These are phyloP conservation scores for Phenganax subtilis DNA, from an alignment of 92 coral and sea anemone species.

Conservation along the genomic window DNA sequence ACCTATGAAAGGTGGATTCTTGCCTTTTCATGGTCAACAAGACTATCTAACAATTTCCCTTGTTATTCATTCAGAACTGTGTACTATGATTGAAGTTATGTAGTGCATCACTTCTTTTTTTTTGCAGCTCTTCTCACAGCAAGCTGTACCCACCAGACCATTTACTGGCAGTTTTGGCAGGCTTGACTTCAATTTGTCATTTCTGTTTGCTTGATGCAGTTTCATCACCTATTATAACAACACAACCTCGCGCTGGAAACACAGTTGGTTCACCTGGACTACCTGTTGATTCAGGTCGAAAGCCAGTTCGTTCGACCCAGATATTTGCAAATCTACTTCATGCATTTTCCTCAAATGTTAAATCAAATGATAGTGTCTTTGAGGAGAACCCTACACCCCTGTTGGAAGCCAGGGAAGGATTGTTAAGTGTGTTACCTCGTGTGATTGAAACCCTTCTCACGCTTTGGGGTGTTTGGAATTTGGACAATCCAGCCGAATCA, in stretches of 20 bases:
- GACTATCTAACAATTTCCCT: no score
- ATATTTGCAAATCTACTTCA: conserved; percentile 92
- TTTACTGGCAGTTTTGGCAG: conserved; percentile 69
- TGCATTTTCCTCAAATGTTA: conserved; percentile 84
- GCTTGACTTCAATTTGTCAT: conserved; percentile 79
- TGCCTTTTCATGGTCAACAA: no score
- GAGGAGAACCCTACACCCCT: conserved; percentile 75
- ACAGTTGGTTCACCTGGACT: neutral
- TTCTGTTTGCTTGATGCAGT: conserved; percentile 80
- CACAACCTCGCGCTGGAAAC: conserved; percentile 69
- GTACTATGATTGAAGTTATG: neutral
- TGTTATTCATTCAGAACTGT: neutral
- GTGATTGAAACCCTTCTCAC: conserved; percentile 69
- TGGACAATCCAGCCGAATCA: conserved; percentile 60
- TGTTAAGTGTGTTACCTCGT: conserved; percentile 75
- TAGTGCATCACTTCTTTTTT: neutral
- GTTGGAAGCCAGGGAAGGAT: conserved; percentile 83
- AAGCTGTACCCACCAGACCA: conserved; percentile 81
- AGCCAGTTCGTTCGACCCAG: conserved; percentile 67
- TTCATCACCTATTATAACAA: conserved; percentile 83
- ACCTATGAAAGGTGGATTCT: no score
- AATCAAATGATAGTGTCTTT: conserved; percentile 59
- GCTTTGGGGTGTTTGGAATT: conserved; percentile 87
- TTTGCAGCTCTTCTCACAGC: conserved; percentile 21
- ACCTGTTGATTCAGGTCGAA: conserved; percentile 40